phyloP scores from a whole-genome alignment of 2,888 invertebrate genomes.

The Stegana nigrithorax region DNA sequence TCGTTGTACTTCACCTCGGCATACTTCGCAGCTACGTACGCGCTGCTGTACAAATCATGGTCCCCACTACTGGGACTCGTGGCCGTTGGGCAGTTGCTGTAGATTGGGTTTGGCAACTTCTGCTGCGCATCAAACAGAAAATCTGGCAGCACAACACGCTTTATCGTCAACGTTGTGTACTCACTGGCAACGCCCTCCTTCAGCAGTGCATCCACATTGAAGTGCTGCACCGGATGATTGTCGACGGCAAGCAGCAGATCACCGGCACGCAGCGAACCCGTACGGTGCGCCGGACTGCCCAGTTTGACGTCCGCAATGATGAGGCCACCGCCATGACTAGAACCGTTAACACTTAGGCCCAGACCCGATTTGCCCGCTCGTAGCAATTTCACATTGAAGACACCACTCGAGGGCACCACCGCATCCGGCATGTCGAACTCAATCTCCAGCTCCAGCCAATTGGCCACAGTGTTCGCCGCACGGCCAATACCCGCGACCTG shows the following conservation, averaged over 20 bases:
- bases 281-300: constrained; percentile 90
- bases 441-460: constrained; percentile 81
- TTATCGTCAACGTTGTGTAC: constrained; percentile 67
- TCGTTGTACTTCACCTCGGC: constrained; percentile 61
- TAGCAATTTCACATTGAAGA: constrained; percentile 90
- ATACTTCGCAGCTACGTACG: constrained; percentile 58
- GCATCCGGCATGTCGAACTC: constrained; percentile 94
- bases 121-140: constrained; percentile 66
- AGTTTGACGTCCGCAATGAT: constrained; percentile 89
- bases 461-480: constrained; percentile 65
- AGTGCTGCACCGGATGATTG: constrained; percentile 78
- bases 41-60: constrained; percentile 63
- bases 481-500: constrained; percentile 37
- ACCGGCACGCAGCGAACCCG: constrained; percentile 87
- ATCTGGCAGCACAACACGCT: constrained; percentile 66
- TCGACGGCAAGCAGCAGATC: constrained; percentile 90
- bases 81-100: constrained; percentile 61
- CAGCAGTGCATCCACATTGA: constrained; percentile 66
- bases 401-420: constrained; percentile 89
- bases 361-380: constrained; percentile 80
- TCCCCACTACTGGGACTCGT: constrained; percentile 42
- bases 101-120: constrained; percentile 57
- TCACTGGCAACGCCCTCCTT: constrained; percentile 59
- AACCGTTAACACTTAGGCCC: constrained; percentile 90
- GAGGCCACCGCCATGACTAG: constrained; percentile 71